Percentiles rank a stretch among this genome's conserved stretches.
Evolutionary conservation across 2,113 vertebrate species (phyloP).

Genomic region (Cisticola juncidis): DNA sequence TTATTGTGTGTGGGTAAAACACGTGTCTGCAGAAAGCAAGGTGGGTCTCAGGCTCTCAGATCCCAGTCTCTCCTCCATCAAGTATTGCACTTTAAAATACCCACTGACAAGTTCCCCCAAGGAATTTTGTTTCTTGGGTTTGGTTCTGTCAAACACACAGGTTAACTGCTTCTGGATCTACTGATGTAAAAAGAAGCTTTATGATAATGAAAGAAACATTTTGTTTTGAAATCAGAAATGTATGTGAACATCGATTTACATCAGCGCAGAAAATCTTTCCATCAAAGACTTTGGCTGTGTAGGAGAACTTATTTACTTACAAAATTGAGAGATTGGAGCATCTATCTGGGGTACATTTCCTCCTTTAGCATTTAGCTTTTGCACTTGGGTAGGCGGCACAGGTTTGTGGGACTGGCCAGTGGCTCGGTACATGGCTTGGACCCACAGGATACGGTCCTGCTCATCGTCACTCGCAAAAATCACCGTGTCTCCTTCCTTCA

Average conservation of each 20-base stretch:
- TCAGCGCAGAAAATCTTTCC: constrained; percentile 37
- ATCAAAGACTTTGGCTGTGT: constrained; percentile 27
- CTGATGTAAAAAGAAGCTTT: constrained; percentile 38
- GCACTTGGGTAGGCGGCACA: constrained; percentile 95
- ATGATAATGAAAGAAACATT: background rate
- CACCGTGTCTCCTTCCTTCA: constrained; percentile 98
- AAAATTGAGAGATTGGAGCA: constrained; percentile 98
- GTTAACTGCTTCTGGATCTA: constrained; percentile 40
- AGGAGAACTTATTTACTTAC: constrained; percentile 84
- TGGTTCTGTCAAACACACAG: constrained; percentile 5
- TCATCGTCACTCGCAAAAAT: constrained; percentile 98
- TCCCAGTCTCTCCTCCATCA: constrained; percentile 60
- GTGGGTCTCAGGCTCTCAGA: background rate
- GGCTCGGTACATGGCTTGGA: constrained; percentile 98
- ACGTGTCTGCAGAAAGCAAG: background rate
- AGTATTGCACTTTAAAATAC: constrained; percentile 84
- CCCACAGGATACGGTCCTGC: constrained; percentile 98
- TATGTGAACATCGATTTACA: background rate
- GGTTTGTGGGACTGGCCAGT: constrained; percentile 98
- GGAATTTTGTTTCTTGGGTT: constrained; percentile 27
- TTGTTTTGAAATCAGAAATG: constrained; percentile 14
- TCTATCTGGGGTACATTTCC: constrained; percentile 93
- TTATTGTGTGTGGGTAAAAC: background rate
- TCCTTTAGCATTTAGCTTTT: constrained; percentile 96
- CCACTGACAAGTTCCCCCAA: constrained; percentile 19